phyloP scores from a whole-genome alignment of 1,140 invertebrate genomes.

The Danaus plexippus region DNA sequence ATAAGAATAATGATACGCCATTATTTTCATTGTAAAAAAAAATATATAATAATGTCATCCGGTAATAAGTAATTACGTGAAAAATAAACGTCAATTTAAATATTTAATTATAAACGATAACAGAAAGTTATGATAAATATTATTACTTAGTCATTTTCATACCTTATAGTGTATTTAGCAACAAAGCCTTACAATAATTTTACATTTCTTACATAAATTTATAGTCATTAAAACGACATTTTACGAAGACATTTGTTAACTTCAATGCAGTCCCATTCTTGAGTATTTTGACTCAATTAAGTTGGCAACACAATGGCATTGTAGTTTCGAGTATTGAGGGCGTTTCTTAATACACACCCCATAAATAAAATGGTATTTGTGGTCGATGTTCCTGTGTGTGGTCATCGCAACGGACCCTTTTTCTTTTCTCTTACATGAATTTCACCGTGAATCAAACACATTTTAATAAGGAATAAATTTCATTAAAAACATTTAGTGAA shows the following conservation, averaged over 20 bases:
- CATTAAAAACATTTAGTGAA: too few species aligned
- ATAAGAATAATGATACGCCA: too few species aligned
- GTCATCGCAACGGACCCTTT: neutral
- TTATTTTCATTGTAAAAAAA: too few species aligned
- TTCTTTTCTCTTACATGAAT: too few species aligned
- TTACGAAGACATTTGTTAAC: slow-evolving; percentile 4
- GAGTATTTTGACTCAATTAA: slow-evolving; percentile 32
- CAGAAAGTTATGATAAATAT: too few species aligned
- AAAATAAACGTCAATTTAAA: too few species aligned
- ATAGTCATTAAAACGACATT: slow-evolving; percentile 2
- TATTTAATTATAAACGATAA: too few species aligned
- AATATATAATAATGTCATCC: too few species aligned
- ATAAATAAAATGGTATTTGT: slow-evolving; percentile 2
- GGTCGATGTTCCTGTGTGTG: slow-evolving; percentile 1
- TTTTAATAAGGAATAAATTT: neutral
- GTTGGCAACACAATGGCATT: slow-evolving; percentile 30
- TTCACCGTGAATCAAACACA: neutral
- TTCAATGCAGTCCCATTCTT: slow-evolving; percentile 9
- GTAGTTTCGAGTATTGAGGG: slow-evolving; percentile 35
- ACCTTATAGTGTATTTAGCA: too few species aligned
- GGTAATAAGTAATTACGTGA: too few species aligned
- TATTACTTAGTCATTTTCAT: too few species aligned
- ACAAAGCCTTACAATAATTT: too few species aligned
- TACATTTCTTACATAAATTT: neutral
- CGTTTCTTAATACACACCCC: slow-evolving; percentile 21